Percentiles rank a stretch among this genome's conserved stretches.
These are phyloP conservation scores for Anas platyrhynchos DNA, from an alignment of 2,113 vertebrate species.

Conservation along the genomic window DNA sequence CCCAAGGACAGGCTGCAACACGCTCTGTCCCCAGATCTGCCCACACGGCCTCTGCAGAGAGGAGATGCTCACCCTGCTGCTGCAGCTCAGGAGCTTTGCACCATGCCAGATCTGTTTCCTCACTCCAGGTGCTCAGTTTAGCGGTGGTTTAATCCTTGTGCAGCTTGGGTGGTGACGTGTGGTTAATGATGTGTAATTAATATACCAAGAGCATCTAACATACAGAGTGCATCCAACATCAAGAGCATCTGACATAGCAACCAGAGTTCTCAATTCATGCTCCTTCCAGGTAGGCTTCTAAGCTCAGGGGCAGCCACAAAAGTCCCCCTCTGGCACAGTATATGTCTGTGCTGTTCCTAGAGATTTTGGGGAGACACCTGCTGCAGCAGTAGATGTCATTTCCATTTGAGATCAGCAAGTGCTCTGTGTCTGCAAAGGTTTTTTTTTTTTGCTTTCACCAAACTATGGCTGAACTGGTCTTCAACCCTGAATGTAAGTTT, in stretches of 20 bases:
- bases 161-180: not conserved
- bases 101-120: not conserved
- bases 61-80: not conserved
- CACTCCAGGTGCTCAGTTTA: not conserved
- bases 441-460: not conserved
- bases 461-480: not conserved
- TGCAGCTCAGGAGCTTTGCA: not conserved
- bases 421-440: not conserved
- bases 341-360: not conserved
- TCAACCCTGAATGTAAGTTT: not conserved
- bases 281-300: not conserved
- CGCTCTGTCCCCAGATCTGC: not conserved
- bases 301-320: not conserved
- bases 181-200: not conserved
- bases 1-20: not conserved
- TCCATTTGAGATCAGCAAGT: not conserved
- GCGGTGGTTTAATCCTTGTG: not conserved
- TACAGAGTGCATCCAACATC: not conserved
- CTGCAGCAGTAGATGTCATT: not conserved
- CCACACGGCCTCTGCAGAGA: not conserved
- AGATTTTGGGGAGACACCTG: not conserved
- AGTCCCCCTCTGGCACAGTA: not conserved
- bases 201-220: not conserved
- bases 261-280: not conserved
- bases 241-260: not conserved